Base-by-base conservation (phyloP, 2,113 vertebrate species). In the Mastomys coucha region DNA sequence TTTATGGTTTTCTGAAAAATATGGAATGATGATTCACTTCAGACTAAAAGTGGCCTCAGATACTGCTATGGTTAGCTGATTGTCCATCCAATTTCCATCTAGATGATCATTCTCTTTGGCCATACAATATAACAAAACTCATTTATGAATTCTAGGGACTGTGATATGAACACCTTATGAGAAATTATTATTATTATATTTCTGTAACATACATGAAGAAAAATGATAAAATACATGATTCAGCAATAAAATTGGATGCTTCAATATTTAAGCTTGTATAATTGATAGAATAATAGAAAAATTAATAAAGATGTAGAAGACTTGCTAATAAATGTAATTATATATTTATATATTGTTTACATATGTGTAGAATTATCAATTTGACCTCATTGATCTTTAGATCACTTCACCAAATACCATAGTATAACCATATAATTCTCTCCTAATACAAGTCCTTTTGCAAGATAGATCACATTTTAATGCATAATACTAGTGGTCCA, bases 21-120 rank as follows among this genome's bases (percentile, higher is more conserved):
- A 94, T 58, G 39, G 67, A 10, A 95, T 76, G 60, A 89, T 94
- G 73, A 87, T 65, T 93, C 78, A 96, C 92, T 96, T 96, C 63
- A 77, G 51, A 91, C 19, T 73, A 69, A 96, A 53, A 81, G 24
- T 53, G 88, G 56, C n/a, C 89, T 91, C 45, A 94, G 53, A 82
- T 91, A 89, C 60, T 73, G 20, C 45, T 95, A 82, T 84, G 13
- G 39, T 91, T 90, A 94, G 42, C 42, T 97, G 60, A 89, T 94
- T 73, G 91, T 5, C 7, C 78, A 96, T 72, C 76, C 78, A 86
- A 96, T 93, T 94, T 92, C 33, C 51, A 81, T 94, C 49, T 96
- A 49, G 56, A 97, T 19, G 14, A 93, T 94, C 94, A 78, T 69
- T 91, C 49, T 87, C 51, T 89, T 91, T 82, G 92, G 33, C 36